Evolutionary conservation across 2,888 invertebrate genomes (phyloP).

Genomic region (Cosmia trapezina): DNA sequence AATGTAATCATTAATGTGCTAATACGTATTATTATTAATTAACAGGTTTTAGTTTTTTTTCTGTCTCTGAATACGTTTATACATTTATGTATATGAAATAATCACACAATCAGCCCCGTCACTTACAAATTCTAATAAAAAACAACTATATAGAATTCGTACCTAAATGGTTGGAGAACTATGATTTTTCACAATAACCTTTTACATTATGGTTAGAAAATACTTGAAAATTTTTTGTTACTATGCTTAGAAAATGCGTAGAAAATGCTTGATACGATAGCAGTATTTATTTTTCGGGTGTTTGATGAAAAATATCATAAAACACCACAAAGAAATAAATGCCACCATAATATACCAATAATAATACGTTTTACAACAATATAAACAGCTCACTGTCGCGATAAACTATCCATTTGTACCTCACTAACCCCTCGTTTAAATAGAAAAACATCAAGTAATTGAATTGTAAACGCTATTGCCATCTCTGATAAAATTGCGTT

Average conservation of each 20-base stretch:
- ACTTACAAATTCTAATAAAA: too few relatives aligned
- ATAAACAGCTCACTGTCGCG: constrained; percentile 17
- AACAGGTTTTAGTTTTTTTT: too few relatives aligned
- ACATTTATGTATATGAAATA: too few relatives aligned
- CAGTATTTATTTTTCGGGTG: too few relatives aligned
- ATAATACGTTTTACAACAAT: not conserved
- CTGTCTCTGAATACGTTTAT: too few relatives aligned
- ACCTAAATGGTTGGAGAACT: too few relatives aligned
- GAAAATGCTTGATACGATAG: not conserved
- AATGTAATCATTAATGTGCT: too few relatives aligned
- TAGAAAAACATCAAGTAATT: constrained; percentile 67
- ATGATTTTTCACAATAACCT: not conserved
- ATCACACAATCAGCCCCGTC: too few relatives aligned
- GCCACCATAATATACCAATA: not conserved
- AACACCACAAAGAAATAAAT: not conserved
- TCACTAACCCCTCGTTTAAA: constrained; percentile 36
- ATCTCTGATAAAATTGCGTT: constrained; percentile 13
- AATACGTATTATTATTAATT: too few relatives aligned
- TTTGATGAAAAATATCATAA: too few relatives aligned
- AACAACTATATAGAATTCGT: too few relatives aligned
- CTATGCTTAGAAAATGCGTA: not conserved
- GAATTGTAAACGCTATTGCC: constrained; percentile 65
- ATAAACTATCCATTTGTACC: constrained; percentile 33
- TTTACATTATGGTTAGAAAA: not conserved
- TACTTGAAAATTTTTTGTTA: not conserved